Base-by-base conservation (phyloP, 2,888 invertebrate species). In the Hirudinaria manillensis region DNA sequence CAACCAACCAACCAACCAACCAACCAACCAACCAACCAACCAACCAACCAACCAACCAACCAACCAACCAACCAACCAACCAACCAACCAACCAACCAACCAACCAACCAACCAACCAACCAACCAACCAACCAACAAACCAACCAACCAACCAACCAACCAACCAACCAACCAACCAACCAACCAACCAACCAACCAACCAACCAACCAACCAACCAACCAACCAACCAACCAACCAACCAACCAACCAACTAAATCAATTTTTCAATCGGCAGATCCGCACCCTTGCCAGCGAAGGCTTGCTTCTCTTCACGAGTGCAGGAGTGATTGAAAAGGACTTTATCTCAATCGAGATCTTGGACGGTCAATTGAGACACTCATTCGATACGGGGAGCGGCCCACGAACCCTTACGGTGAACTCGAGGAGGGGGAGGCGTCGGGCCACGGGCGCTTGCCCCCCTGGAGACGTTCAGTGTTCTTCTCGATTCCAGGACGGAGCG, bases 361-460 rank as follows among this genome's bases (percentile, higher is more conserved):
- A 24, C 7, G 75, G 75, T n/a, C n/a, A 45, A 6, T 24, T 75
- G 21, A 71, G 72, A 32, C 72, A 45, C n/a, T 32, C 56, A n/a
- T 75, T 61, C 27, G 72, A 75, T 38, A 75, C 75, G 0, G 75
- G 75, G 3, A 72, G 72, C 53, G 75, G 75, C 21, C 34, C 75
- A 38, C 34, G 72, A 38, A 61, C 32, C 7, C 29, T 75, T 56
- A 55, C 56, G 56, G 70, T 36, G 61, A 55, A 45, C 45, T 45
- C 45, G 45, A 3, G 45, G 45, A 45, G 45, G 45, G 45, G 45
- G 45, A 45, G 45, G 16, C 45, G 45, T 45, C 16, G 45, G 45
- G 10, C 72, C 24, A 34, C n/a, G 61, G 61, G 61, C 29, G 29
- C 1, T 1, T 27, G 61, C n/a, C 10, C 24, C 1, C 13, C 61